Conservation (phyloP, 2,113 vertebrate genomes). For the Bungarus multicinctus region DNA sequence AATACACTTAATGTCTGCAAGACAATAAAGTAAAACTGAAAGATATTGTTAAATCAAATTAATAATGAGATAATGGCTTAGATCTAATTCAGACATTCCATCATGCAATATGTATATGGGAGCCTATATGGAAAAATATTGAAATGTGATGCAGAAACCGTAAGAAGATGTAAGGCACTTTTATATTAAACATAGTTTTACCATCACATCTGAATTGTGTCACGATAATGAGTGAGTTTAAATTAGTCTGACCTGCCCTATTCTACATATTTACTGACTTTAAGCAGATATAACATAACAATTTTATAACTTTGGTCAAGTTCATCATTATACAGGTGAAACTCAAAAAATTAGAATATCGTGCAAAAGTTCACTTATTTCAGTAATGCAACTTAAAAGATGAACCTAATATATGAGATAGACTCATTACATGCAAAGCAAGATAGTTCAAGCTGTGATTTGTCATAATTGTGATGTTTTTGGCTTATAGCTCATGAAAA, state of each 20-base stretch:
- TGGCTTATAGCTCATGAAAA: no score
- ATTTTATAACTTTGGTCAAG: neutral
- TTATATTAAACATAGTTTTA: neutral
- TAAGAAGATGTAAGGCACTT: neutral
- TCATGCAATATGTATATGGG: neutral
- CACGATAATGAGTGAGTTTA: neutral
- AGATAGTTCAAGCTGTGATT: no score
- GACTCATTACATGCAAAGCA: no score
- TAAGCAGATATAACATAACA: neutral
- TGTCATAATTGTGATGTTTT: no score
- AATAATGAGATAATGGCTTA: neutral
- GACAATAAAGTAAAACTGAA: neutral
- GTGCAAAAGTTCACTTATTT: no score
- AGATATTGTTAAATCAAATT: neutral
- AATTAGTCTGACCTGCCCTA: neutral
- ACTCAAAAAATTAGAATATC: no score
- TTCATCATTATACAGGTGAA: neutral
- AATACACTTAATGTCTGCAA: neutral
- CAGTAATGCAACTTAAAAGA: no score
- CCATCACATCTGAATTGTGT: neutral
- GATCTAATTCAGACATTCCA: neutral
- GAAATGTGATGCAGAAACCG: neutral
- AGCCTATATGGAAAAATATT: neutral
- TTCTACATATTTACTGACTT: neutral
- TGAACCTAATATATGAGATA: no score